Conservation (phyloP, 2,888 invertebrate genomes). For the Argyresthia albistria region DNA sequence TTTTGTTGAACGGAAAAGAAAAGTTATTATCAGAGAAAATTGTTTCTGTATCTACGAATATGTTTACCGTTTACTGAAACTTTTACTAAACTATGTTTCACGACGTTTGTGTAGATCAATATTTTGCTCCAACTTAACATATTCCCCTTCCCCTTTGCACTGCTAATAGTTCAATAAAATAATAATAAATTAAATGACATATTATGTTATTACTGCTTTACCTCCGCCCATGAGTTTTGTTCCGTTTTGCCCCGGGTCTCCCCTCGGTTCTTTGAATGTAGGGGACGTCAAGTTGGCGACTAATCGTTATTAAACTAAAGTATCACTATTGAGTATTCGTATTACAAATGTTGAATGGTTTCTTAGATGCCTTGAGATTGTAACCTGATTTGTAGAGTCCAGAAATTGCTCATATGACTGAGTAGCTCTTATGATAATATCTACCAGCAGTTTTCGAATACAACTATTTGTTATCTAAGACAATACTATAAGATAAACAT, state of each 20-base stretch:
- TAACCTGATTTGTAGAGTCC: too few relatives aligned
- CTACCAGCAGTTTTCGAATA: too few relatives aligned
- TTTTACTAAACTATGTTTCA: too few relatives aligned
- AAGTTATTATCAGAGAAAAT: neutral
- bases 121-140: too few relatives aligned
- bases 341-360: too few relatives aligned
- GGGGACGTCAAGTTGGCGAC: constrained; percentile 6
- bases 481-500: too few relatives aligned
- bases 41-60: neutral
- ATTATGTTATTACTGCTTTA: constrained; percentile 50
- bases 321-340: neutral
- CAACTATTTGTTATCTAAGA: too few relatives aligned
- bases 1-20: constrained; percentile 12
- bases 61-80: too few relatives aligned
- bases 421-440: too few relatives aligned
- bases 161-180: neutral
- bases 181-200: neutral
- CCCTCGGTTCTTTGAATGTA: constrained; percentile 27
- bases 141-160: neutral
- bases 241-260: constrained; percentile 32
- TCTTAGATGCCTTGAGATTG: too few relatives aligned
- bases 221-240: constrained; percentile 64
- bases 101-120: too few relatives aligned
- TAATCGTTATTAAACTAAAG: constrained; percentile 1
- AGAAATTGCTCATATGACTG: too few relatives aligned